Base-by-base conservation (phyloP, 1,140 invertebrate genomes). In the Leguminivora glycinivorella region DNA sequence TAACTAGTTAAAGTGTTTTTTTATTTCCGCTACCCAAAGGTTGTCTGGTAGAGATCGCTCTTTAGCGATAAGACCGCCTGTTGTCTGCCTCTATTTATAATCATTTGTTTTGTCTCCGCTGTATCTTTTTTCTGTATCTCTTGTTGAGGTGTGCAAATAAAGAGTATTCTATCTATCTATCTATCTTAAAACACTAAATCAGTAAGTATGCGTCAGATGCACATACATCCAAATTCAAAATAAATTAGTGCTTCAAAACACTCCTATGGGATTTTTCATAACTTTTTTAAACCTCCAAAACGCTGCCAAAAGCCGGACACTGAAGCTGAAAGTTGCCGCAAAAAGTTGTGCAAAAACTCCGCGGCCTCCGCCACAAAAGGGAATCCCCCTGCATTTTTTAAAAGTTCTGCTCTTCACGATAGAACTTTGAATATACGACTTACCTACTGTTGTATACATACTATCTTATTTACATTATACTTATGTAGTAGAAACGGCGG, bases 311-410 rank as follows among this genome's bases (percentile, higher is more conserved):
- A 52, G 40, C 47, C 47, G 47, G 47, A 52, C 19, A 22, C 47
- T 52, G 47, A 52, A 52, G 47, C 47, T 52, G 47, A 52, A 52
- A 52, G 47, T 52, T 52, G 17, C 40, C 17, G 47, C 19, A 52
- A 52, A 52, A 52, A 52, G 47, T 52, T 52, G 19, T 52, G 47
- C 47, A 52, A 52, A 52, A 52, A 52, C 6, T 52, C 47, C 47
- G 19, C 17, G 47, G 47, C 19, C 47, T 52, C 19, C 17, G 43
- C 47, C 47, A 52, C 47, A 52, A 52, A 52, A 52, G 47, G 47
- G 47, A 9, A 52, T 52, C 22, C 47, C 47, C 47, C 47, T 52
- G 47, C 47, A 22, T 52, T 52, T 52, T 52, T 52, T 22, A 22
- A 22, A 52, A 52, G 47, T 52, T 52, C 19, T 52, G 17, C 19